phyloP scores from a whole-genome alignment of 30 jellyfish, hydroid and myxozoan genomes.

The Pelagia noctiluca region DNA sequence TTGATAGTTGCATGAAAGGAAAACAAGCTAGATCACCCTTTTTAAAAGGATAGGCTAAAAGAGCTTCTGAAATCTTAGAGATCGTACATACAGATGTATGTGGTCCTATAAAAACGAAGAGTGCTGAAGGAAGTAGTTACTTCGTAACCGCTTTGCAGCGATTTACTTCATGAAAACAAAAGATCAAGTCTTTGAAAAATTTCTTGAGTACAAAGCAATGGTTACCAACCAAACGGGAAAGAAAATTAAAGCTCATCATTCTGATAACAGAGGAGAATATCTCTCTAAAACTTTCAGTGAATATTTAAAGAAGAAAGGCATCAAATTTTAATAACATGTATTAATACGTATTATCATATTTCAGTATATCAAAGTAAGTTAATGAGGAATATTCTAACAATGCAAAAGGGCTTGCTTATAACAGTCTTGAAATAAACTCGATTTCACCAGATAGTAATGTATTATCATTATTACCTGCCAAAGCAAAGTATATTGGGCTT shows the following conservation, averaged over 20 bases:
- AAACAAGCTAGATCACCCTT: constrained; percentile 17
- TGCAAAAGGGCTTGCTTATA: too few species aligned
- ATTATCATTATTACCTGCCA: too few species aligned
- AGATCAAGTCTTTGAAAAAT: constrained; percentile 46
- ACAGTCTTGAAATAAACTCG: too few species aligned
- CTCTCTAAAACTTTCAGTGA: constrained; percentile 59
- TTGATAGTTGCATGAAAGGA: constrained; percentile 57
- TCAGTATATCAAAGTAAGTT: too few species aligned
- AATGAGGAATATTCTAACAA: too few species aligned
- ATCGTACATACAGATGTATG: too few species aligned
- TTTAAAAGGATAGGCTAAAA: neutral
- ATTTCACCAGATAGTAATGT: too few species aligned
- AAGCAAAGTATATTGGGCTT: too few species aligned
- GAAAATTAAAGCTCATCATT: constrained; percentile 21
- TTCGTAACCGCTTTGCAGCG: constrained; percentile 10
- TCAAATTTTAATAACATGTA: too few species aligned
- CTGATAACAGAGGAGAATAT: constrained; percentile 83
- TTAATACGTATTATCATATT: too few species aligned
- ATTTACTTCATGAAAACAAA: constrained; percentile 35
- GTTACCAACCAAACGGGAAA: constrained; percentile 46
- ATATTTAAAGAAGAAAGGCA: constrained; percentile 16
- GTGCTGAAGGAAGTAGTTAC: constrained; percentile 51
- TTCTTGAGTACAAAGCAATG: constrained; percentile 40
- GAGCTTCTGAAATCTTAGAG: neutral
- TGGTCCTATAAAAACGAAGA: constrained; percentile 28